These are phyloP conservation scores for Anadara kagoshimensis DNA, from an alignment of 1,140 invertebrate species.

Conservation along the genomic window DNA sequence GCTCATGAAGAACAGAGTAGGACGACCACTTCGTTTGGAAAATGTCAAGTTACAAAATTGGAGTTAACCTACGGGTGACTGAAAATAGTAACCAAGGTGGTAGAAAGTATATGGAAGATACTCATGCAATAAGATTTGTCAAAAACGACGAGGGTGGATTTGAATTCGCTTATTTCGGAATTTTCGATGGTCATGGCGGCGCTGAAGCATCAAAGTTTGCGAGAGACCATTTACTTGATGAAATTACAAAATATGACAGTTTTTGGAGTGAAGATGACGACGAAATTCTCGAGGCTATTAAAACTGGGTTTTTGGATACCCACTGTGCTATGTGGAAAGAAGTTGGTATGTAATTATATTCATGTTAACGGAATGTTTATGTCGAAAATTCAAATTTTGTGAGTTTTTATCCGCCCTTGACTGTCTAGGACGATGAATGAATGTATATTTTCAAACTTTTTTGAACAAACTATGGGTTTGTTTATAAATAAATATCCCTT, in stretches of 20 bases:
- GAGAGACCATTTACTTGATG: constrained; percentile 95
- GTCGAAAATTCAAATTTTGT: no score
- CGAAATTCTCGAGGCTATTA: constrained; percentile 90
- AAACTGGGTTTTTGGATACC: constrained; percentile 92
- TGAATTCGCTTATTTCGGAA: constrained; percentile 97
- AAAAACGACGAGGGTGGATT: constrained; percentile 76
- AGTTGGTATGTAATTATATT: constrained; percentile 81
- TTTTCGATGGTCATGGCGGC: constrained; percentile 97
- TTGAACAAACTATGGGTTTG: no score
- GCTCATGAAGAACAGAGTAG: constrained; percentile 33
- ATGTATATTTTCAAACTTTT: no score
- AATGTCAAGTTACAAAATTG: constrained; percentile 70
- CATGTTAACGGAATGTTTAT: no score
- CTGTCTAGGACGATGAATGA: no score
- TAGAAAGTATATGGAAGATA: constrained; percentile 99
- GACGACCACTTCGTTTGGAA: constrained; percentile 26
- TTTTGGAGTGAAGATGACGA: constrained; percentile 98
- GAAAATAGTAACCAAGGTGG: constrained; percentile 97
- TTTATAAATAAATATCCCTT: no score
- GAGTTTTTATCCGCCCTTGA: no score
- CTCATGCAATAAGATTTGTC: constrained; percentile 85
- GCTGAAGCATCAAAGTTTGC: constrained; percentile 94
- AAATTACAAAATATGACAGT: constrained; percentile 91
- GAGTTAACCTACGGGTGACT: constrained; percentile 85
- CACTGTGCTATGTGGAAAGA: constrained; percentile 97